Evolutionary conservation across 2,888 invertebrate genomes (phyloP).

Genomic region (Synergus japonicus): DNA sequence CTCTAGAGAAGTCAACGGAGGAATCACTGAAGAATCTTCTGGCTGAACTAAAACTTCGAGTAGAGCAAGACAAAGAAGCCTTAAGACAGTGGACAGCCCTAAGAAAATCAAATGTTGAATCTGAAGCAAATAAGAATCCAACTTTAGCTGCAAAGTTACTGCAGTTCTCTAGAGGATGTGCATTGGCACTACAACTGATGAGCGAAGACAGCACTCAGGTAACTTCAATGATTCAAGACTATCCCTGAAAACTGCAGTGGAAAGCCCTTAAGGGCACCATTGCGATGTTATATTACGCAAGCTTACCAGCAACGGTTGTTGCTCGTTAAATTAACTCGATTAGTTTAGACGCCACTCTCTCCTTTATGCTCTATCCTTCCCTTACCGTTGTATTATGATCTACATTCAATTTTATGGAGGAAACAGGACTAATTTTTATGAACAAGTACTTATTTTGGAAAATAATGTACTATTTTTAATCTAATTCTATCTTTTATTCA

Average conservation of each 20-base stretch:
- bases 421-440: not conserved
- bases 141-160: conserved; percentile 83
- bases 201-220: conserved; percentile 70
- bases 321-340: conserved; percentile 30
- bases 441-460: not conserved
- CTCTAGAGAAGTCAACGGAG: conserved; percentile 83
- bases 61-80: conserved; percentile 94
- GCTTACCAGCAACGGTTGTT: conserved; percentile 14
- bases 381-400: not conserved
- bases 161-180: conserved; percentile 87
- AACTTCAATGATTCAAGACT: conserved; percentile 19
- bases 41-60: conserved; percentile 86
- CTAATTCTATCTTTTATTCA: too few species aligned
- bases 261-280: conserved; percentile 8
- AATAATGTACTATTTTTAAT: too few species aligned
- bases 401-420: not conserved
- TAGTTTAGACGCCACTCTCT: conserved; percentile 7
- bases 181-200: conserved; percentile 88
- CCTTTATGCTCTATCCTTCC: conserved; percentile 1
- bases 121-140: conserved; percentile 64
- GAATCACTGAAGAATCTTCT: conserved; percentile 89
- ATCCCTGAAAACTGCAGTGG: not conserved
- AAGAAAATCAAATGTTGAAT: conserved; percentile 72
- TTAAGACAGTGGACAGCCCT: conserved; percentile 83
- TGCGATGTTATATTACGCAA: conserved; percentile 52